Evolutionary conservation across 92 coral and sea anemone genomes (phyloP).

Genomic region (Zoanthus sansibaricus): DNA sequence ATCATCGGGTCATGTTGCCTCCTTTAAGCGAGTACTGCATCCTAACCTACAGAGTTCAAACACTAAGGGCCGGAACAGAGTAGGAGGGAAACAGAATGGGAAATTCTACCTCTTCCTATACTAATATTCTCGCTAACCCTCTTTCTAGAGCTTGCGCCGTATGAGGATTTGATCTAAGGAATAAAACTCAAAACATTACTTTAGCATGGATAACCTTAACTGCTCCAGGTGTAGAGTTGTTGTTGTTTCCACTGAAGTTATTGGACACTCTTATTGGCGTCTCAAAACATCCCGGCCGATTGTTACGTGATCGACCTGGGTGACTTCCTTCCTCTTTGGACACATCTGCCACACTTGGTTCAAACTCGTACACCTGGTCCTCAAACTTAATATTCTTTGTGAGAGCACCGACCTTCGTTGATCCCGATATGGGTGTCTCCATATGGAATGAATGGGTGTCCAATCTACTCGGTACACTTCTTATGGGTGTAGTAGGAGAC

Average conservation of each 20-base stretch:
- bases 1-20: too few species aligned
- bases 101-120: too few species aligned
- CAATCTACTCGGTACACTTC: neutral
- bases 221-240: neutral
- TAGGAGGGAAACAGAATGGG: too few species aligned
- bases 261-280: constrained; percentile 28
- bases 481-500: constrained; percentile 25
- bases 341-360: constrained; percentile 16
- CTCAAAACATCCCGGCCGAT: neutral
- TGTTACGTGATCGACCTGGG: neutral
- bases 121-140: too few species aligned
- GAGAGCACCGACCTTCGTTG: neutral
- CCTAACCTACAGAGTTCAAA: too few species aligned
- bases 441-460: neutral
- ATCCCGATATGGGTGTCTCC: constrained; percentile 40
- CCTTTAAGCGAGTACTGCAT: too few species aligned
- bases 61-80: too few species aligned
- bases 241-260: neutral
- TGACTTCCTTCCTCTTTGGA: neutral
- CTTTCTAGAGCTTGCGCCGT: too few species aligned
- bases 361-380: constrained; percentile 16
- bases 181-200: too few species aligned
- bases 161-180: too few species aligned
- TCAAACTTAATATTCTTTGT: constrained; percentile 37
- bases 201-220: too few species aligned